Evolutionary conservation across 2,797 vertebrate species (phyloP).

Genomic region (Limosa lapponica): DNA sequence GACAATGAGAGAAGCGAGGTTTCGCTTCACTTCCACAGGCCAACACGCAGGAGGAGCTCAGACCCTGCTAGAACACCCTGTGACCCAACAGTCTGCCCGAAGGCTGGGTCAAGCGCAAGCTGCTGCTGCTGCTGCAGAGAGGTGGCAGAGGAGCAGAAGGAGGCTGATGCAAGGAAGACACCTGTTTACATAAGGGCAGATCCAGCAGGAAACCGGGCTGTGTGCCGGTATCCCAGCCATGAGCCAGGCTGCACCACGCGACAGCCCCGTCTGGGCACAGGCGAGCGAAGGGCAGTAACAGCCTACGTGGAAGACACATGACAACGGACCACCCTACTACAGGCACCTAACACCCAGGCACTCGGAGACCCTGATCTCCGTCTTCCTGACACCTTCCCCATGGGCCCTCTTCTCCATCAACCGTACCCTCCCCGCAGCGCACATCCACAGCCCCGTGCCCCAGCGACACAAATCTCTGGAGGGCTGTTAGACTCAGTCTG

Average conservation of each 20-base stretch:
- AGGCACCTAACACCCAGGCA: background rate
- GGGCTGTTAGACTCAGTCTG: background rate
- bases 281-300: background rate
- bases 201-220: background rate
- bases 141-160: background rate
- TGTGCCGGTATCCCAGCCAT: background rate
- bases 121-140: background rate
- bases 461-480: background rate
- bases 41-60: background rate
- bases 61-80: background rate
- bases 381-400: background rate
- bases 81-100: background rate
- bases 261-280: background rate
- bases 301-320: background rate
- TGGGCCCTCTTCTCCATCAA: background rate
- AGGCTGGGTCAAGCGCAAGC: background rate
- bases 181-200: background rate
- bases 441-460: background rate
- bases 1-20: background rate
- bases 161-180: background rate
- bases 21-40: background rate
- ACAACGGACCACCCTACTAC: background rate
- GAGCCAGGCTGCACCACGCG: background rate
- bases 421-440: no score
- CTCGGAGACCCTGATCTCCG: background rate